These are phyloP conservation scores for Rhagoletis pomonella DNA, from an alignment of 1,140 invertebrate species.

Conservation along the genomic window DNA sequence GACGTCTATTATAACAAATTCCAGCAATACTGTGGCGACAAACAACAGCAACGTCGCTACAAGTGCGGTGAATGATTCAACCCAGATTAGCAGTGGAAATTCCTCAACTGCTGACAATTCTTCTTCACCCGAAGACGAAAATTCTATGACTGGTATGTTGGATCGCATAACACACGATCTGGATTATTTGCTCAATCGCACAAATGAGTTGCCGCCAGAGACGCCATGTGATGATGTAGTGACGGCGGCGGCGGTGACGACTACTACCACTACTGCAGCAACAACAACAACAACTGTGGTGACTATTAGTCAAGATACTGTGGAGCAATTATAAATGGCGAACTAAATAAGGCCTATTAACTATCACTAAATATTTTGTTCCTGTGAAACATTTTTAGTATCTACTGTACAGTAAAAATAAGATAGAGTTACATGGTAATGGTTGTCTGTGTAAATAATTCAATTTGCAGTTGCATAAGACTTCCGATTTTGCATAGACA, in stretches of 20 bases:
- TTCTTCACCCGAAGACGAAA: conserved; percentile 59
- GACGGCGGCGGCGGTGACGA: neutral
- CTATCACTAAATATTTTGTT: conserved; percentile 25
- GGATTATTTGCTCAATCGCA: conserved; percentile 83
- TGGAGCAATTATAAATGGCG: neutral
- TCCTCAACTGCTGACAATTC: neutral
- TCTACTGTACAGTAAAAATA: conserved; percentile 28
- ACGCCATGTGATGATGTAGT: conserved; percentile 53
- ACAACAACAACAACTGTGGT: too few relatives aligned
- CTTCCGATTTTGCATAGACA: neutral
- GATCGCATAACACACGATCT: conserved; percentile 84
- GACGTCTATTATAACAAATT: conserved; percentile 60
- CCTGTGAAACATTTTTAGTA: conserved; percentile 22
- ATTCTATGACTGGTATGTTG: conserved; percentile 77
- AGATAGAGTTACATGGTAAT: neutral
- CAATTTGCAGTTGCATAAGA: neutral
- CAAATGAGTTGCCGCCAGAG: conserved; percentile 61
- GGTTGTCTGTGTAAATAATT: conserved; percentile 22
- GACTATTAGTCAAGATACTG: neutral
- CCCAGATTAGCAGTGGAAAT: neutral
- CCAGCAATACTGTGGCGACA: conserved; percentile 59
- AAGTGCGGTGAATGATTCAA: neutral
- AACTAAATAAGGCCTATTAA: neutral
- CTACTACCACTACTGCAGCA: neutral
- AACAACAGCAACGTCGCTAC: conserved; percentile 54